Evolutionary conservation across 2,797 vertebrate species (phyloP), one percentile per base, ranked within the genome.

Genomic region (Chloroceryle amazona): DNA sequence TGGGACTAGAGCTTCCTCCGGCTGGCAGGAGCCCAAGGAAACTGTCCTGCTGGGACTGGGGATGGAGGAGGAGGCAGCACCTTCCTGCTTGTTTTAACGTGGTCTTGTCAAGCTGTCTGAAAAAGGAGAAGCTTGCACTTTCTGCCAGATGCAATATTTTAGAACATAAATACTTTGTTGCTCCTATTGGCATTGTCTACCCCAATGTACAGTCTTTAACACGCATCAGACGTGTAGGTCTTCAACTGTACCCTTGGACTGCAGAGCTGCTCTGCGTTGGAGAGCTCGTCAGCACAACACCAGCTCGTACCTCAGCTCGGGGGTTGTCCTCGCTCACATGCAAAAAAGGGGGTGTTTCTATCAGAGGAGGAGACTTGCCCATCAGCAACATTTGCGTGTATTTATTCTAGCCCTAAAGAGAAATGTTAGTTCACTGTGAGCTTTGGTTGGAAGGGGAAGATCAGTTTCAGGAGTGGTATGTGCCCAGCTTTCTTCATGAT

Each of bases 291-390:
- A 47, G 29, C 52, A 35, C 31, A 25, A 5, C 41, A 21, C 26
- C 13, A 41, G 10, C 54, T 26, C 16, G 3, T 0, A 17, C 11
- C 18, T 39, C 49, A 39, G 0, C 28, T 15, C 6, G 8, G 23
- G 33, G 11, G 6, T 21, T 51, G 42, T 12, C 20, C 26, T 75
- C 23, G 6, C 33, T 44, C 11, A 5, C 11, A 0, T 23, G 7
- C 7, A 20, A 39, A 41, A 41, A 25, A 16, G 13, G 55, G 6
- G 9, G 3, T 23, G 31, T 21, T 31, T 47, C 1, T 17, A 3
- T 42, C 58, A 49, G 41, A 58, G 58, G 44, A 73, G 49, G 74
- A 63, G 58, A 29, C 26, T 28, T 46, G n/a, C 17, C 33, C 22
- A 18, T 37, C 14, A 35, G 47, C 55, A 62, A 15, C 23, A 11